These are phyloP conservation scores for Tyrannus savana DNA, from an alignment of 2,113 vertebrate genomes.

Conservation along the genomic window DNA sequence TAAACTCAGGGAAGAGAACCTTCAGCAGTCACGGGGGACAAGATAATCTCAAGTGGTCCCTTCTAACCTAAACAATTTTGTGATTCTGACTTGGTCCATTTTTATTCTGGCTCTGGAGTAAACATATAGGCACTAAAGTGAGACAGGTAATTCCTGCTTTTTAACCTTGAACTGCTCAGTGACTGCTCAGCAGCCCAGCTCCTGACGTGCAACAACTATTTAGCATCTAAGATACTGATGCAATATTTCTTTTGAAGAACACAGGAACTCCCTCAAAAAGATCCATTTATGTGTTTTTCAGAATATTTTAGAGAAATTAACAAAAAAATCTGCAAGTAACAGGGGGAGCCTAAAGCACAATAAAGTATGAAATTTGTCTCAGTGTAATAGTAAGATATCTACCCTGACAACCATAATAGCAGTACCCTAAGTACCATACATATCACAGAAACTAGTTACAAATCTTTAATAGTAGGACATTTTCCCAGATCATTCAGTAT, in stretches of 20 bases:
- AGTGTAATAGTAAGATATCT: neutral
- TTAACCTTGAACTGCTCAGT: neutral
- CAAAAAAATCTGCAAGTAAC: neutral
- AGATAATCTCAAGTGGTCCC: neutral
- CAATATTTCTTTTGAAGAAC: neutral
- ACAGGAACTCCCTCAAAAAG: neutral
- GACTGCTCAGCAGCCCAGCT: neutral
- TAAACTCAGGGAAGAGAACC: neutral
- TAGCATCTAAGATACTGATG: neutral
- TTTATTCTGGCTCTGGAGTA: neutral
- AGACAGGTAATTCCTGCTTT: neutral
- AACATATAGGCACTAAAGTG: neutral
- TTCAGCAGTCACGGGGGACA: rapidly evolving
- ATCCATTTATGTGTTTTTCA: neutral
- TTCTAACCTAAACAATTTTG: neutral
- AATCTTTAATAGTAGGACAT: neutral
- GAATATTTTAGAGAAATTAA: neutral
- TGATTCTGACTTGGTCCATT: neutral
- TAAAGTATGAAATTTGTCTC: neutral
- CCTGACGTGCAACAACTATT: neutral
- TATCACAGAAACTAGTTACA: neutral
- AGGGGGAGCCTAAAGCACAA: neutral
- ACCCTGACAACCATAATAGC: neutral
- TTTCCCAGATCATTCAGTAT: neutral
- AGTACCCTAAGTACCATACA: neutral